Percentiles rank a stretch among this genome's conserved stretches.
Evolutionary conservation across 2,888 invertebrate species (phyloP).

Genomic region (Caenorhabditis auriculariae): DNA sequence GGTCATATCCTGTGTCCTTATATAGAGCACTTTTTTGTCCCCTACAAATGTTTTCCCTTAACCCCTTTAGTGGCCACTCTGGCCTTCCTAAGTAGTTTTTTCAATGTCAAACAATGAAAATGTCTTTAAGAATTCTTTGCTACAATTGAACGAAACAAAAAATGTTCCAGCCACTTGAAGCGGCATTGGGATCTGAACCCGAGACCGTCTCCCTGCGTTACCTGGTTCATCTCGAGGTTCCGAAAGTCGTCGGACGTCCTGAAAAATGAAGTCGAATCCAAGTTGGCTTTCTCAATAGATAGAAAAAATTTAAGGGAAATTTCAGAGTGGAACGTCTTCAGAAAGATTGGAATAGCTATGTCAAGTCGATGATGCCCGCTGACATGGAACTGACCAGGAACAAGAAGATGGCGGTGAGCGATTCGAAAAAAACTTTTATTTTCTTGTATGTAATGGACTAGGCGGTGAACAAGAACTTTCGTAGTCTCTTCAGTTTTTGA

Average conservation of each 20-base stretch:
- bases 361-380: constrained; percentile 38
- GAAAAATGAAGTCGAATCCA: constrained; percentile 13
- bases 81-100: no score
- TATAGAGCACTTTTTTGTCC: no score
- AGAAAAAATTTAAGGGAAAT: background rate
- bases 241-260: constrained; percentile 11
- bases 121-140: no score
- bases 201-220: constrained; percentile 21
- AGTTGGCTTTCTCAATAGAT: constrained; percentile 3
- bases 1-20: no score
- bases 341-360: constrained; percentile 48
- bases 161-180: constrained; percentile 37
- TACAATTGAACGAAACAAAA: no score
- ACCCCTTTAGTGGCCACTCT: no score
- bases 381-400: constrained; percentile 38
- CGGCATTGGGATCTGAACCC: constrained; percentile 57
- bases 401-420: constrained; percentile 14
- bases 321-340: constrained; percentile 35
- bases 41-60: no score
- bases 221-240: constrained; percentile 46
- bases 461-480: no score
- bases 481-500: no score
- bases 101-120: no score
- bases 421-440: no score
- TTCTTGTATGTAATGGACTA: no score